Evolutionary conservation across 2,888 invertebrate genomes (phyloP), one percentile per base, ranked within the genome.

Genomic region (Agriotes lineatus): DNA sequence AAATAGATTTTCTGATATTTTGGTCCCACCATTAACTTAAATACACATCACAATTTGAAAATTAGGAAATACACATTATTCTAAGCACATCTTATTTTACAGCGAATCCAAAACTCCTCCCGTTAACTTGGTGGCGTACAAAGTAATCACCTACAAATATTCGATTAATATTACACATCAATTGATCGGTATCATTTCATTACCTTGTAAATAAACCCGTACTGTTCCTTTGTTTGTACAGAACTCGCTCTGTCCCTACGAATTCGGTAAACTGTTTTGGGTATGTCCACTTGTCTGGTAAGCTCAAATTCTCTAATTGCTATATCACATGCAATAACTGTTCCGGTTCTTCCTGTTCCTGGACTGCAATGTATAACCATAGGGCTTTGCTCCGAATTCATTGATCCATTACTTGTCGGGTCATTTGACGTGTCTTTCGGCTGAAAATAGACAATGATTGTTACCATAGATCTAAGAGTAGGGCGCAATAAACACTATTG

Each of bases 201-300:
- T 81, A 95, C 96, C 91, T 94, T 93, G 84, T 97, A 96, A 73
- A 97, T 91, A 85, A 96, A 95, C 79, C 91, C 90, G 85, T 97
- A 97, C 85, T 97, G 97, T 79, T 96, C 95, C 79, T 92, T 90
- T 69, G 96, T 96, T 84, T 96, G 92, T 19, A 97, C 94, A 68
- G 95, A 90, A 76, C 96, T 96, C 48, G 96, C 96, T 10, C 97
- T 87, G 81, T 96, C 96, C 77, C 94, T 89, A 73, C 97, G 89
- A 79, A 97, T 89, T 74, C 89, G 89, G 76, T 93, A 93, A 69
- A 96, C 96, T 76, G 92, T 91, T 81, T 93, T 91, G 69, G 96
- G 94, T 81, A 97, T 90, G 85, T 97, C 96, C 12, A 95, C 93
- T 59, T 89, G 89, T 69, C 93, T 88, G 22, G 90, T 91, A 60